Evolutionary conservation across 23 tunicate species (phyloP).

Genomic region (Aplidium turbinatum): DNA sequence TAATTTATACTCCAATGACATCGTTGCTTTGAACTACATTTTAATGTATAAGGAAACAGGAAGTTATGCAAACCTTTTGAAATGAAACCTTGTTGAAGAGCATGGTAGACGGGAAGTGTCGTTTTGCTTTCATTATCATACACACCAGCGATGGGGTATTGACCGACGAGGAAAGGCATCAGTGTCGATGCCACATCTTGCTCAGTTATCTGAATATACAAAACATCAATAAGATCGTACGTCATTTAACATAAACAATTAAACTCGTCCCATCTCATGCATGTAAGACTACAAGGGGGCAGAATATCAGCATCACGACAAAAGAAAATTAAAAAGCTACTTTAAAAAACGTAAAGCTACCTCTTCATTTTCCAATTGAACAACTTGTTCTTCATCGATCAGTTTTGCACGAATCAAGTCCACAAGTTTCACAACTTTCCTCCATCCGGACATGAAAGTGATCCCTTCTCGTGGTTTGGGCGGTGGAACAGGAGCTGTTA

Average conservation of each 20-base stretch:
- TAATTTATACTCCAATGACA: too few species aligned
- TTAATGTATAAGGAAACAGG: too few species aligned
- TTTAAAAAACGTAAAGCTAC: too few species aligned
- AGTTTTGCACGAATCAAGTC: constrained; percentile 67
- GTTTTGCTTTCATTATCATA: constrained; percentile 45
- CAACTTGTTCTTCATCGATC: constrained; percentile 46
- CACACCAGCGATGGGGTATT: constrained; percentile 89
- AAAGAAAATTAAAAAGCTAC: too few species aligned
- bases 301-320: too few species aligned
- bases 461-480: constrained; percentile 72
- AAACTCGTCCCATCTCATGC: too few species aligned
- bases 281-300: too few species aligned
- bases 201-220: too few species aligned
- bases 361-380: constrained; percentile 42
- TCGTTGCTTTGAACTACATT: too few species aligned
- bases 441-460: constrained; percentile 78
- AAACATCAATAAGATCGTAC: too few species aligned
- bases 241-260: too few species aligned
- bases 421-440: constrained; percentile 67
- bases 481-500: constrained; percentile 3
- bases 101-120: constrained; percentile 64
- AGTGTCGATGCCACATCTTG: constrained; percentile 57
- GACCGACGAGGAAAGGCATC: constrained; percentile 69
- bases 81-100: constrained; percentile 51
- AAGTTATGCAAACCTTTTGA: constrained; percentile 87